phyloP scores from a whole-genome alignment of 2,113 vertebrate species.

The Chamaea fasciata region DNA sequence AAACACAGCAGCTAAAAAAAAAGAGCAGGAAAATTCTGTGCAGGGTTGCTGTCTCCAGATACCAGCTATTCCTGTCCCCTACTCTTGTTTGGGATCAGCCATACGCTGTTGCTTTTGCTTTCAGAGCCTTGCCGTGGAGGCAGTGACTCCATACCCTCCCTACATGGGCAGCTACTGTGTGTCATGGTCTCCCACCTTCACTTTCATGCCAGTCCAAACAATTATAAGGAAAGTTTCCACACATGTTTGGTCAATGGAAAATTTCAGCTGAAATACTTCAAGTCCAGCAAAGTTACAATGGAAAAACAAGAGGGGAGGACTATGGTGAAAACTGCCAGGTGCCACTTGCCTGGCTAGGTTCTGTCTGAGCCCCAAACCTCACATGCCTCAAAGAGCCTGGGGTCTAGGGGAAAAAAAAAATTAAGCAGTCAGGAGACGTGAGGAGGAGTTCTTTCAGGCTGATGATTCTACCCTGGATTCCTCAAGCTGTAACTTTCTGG shows the following conservation, averaged over 20 bases:
- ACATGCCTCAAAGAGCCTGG: neutral
- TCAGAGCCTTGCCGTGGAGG: neutral
- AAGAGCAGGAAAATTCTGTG: neutral
- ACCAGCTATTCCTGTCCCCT: neutral
- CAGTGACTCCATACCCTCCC: neutral
- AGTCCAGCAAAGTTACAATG: neutral
- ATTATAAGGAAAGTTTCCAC: neutral
- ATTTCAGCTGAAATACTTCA: neutral
- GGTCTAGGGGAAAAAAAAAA: neutral
- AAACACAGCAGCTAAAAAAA: neutral
- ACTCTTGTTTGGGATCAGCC: neutral
- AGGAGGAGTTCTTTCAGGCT: neutral
- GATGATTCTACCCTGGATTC: neutral
- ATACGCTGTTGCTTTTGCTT: fast-evolving
- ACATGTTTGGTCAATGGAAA: neutral
- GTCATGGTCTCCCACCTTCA: fast-evolving
- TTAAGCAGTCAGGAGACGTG: neutral
- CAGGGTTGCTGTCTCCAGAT: neutral
- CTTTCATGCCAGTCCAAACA: neutral
- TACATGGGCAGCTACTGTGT: neutral
- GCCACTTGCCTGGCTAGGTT: neutral
- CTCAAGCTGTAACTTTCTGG: neutral
- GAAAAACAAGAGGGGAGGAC: neutral
- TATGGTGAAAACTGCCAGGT: slow-evolving; percentile 22
- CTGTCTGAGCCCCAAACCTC: neutral